phyloP scores from a whole-genome alignment of 2,888 invertebrate species.

The Trichopoda pennipes region DNA sequence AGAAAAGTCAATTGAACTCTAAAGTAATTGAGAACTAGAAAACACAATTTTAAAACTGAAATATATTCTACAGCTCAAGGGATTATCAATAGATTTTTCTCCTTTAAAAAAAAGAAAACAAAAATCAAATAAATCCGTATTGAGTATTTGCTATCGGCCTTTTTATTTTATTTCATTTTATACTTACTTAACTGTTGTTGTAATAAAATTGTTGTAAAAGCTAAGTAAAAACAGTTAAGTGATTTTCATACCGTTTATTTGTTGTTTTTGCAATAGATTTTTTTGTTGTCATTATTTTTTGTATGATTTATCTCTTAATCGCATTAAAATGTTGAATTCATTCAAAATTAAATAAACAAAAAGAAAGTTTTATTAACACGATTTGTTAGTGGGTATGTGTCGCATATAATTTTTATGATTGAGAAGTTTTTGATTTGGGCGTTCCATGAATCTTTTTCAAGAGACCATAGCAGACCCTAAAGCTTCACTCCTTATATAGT shows the following conservation, averaged over 20 bases:
- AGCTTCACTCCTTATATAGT: too few species aligned
- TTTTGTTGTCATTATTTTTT: background rate
- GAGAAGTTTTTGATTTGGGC: too few species aligned
- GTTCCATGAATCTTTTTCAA: too few species aligned
- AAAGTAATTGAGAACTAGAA: background rate
- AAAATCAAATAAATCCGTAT: slow-evolving; percentile 22
- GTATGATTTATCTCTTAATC: background rate
- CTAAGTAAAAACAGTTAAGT: background rate
- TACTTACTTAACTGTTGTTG: slow-evolving; percentile 1
- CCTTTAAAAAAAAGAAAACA: background rate
- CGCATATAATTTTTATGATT: too few species aligned
- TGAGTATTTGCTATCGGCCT: background rate
- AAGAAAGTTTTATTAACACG: too few species aligned
- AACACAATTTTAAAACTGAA: slow-evolving; percentile 4
- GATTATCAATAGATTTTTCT: slow-evolving; percentile 12
- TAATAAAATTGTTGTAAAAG: background rate
- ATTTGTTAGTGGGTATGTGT: too few species aligned
- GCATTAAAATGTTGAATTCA: background rate
- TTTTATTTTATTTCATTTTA: background rate
- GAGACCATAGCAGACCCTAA: too few species aligned
- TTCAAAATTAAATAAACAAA: too few species aligned
- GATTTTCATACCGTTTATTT: background rate
- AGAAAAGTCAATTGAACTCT: slow-evolving; percentile 27
- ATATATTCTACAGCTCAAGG: slow-evolving; percentile 16
- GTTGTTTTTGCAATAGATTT: background rate